Evolutionary conservation across 2,113 vertebrate species (phyloP), one percentile per base, ranked within the genome.

Genomic region (Misgurnus mizolepis): DNA sequence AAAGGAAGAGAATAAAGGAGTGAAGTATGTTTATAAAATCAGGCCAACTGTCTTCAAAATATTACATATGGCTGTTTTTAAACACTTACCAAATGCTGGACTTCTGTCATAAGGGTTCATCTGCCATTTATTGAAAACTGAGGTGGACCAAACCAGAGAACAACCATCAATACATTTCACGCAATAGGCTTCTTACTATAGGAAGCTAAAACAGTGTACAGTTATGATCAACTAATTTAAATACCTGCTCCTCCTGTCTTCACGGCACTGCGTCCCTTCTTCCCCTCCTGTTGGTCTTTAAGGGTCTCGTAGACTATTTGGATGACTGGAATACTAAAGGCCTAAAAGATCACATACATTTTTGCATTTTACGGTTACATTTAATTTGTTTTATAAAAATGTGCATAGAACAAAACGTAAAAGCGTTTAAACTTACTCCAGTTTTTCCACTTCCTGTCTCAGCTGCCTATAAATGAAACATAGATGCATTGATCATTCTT

Each of bases 371-470:
- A 45, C 12, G 3, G 2, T 22, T 74, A n/a, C 68, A 12, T 27
- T 47, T 45, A 18, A 40, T 22, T 5, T 14, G 11, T 43, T 47
- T 45, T 22, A 49, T 49, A 11, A 2, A 5, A 0, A 67, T 47
- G 15, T n/a, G 9, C 10, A 67, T 11, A 7, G 43, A 67, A 67
- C 0, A 3, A 7, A 39, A 14, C 14, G 14, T 10, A 22, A 73
- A 45, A 4, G 17, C 43, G 3, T 65, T 67, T 77, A 87, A 10
- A 96, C 97, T 95, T 93, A 99, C 98, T 81, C 98, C 98, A 72
- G 97, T 99, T 93, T 99, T 99, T 12, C 98, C 98, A 82, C 98
- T 99, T 4, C 98, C 97, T 0, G 98, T 99, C 92, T 99, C 97
- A 85, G 98, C 97, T 86, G 98, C 97, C 97, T 99, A 49, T 11